Evolutionary conservation across 2,888 invertebrate genomes (phyloP).

Genomic region (Alsophila aescularia): DNA sequence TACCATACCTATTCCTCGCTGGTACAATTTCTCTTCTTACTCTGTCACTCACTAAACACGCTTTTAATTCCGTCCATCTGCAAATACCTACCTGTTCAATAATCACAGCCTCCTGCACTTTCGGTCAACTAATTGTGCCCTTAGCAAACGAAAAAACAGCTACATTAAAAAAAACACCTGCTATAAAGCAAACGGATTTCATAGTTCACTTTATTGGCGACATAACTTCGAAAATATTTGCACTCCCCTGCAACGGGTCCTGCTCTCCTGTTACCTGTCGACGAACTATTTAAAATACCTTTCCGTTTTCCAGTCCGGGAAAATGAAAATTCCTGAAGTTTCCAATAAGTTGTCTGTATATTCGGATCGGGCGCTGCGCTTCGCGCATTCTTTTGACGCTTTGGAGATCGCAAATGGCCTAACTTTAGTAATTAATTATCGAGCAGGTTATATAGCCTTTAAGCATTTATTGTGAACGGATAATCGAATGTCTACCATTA

Average conservation of each 20-base stretch:
- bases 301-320: conserved; percentile 17
- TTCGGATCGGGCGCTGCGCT: conserved; percentile 39
- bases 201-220: neutral
- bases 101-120: too few relatives aligned
- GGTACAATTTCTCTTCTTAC: too few relatives aligned
- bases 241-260: too few relatives aligned
- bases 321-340: conserved; percentile 42
- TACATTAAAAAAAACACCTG: neutral
- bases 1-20: too few relatives aligned
- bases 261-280: conserved; percentile 3
- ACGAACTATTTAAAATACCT: conserved; percentile 24
- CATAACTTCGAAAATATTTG: conserved; percentile 12
- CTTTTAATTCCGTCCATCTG: too few relatives aligned
- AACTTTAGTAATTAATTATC: conserved; percentile 59
- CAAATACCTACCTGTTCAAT: too few relatives aligned
- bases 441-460: conserved; percentile 45
- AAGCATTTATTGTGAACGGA: conserved; percentile 41
- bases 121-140: neutral
- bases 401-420: conserved; percentile 49
- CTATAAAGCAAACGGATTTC: conserved; percentile 3
- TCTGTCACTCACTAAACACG: too few relatives aligned
- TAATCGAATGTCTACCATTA: conserved; percentile 6
- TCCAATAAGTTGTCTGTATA: conserved; percentile 40
- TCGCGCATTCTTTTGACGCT: conserved; percentile 46
- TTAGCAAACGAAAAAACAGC: neutral